A percentile compares a stretch with the other conserved stretches of the same genome.
Evolutionary conservation across 2,113 vertebrate genomes (phyloP).

Genomic region (Ictalurus furcatus): DNA sequence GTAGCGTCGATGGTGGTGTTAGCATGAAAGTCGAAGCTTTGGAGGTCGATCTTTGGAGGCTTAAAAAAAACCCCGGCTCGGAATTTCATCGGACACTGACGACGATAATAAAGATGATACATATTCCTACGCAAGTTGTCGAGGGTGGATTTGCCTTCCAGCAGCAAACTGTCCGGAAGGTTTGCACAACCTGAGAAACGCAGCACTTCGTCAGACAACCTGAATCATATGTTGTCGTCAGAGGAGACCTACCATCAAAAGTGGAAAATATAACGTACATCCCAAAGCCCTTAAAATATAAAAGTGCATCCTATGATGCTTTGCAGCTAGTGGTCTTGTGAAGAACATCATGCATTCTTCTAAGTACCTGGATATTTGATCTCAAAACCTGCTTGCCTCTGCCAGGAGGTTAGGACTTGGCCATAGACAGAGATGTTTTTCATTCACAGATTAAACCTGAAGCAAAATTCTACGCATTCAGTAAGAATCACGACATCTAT

Average conservation of each 20-base stretch:
- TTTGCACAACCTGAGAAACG: not conserved
- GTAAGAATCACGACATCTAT: too few species aligned
- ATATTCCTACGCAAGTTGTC: not conserved
- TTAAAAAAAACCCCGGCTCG: not conserved
- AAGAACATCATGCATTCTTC: not conserved
- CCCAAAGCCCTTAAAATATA: not conserved
- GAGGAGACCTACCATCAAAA: not conserved
- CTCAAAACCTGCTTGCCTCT: not conserved
- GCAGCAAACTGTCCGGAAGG: not conserved
- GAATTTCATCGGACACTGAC: not conserved
- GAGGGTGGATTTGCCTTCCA: not conserved
- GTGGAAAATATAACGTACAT: not conserved
- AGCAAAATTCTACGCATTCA: not conserved
- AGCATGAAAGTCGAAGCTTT: not conserved
- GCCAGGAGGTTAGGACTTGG: not conserved
- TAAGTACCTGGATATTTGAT: not conserved
- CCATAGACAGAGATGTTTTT: not conserved
- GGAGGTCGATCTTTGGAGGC: not conserved
- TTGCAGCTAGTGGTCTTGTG: not conserved
- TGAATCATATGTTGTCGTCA: not conserved
- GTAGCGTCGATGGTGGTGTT: not conserved
- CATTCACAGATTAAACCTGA: not conserved
- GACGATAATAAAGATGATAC: not conserved
- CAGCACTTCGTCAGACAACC: too few species aligned
- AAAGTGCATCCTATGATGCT: not conserved